Percentiles rank a stretch among this genome's conserved stretches.
phyloP scores from a whole-genome alignment of 2,797 vertebrate genomes.

The Labroides dimidiatus region DNA sequence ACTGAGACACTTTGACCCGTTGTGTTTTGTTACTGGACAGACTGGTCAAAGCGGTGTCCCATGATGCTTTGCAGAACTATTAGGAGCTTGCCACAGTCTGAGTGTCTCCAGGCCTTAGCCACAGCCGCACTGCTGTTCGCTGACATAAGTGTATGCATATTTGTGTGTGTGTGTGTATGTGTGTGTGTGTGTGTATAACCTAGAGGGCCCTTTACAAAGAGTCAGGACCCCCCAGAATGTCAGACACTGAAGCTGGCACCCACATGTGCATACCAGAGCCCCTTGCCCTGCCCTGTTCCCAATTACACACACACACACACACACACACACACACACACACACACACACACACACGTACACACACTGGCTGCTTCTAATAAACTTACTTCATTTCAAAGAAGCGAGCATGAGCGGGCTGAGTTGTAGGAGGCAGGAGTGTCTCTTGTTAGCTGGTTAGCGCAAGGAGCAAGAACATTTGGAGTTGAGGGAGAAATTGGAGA shows the following conservation, averaged over 20 bases:
- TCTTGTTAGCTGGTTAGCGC: conserved; percentile 82
- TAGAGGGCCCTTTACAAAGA: conserved; percentile 59
- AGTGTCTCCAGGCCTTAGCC: conserved; percentile 73
- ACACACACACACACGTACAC: conserved; percentile 38
- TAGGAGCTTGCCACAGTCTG: conserved; percentile 73
- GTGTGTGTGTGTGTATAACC: conserved; percentile 26
- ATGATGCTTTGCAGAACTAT: conserved; percentile 75
- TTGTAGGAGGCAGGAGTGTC: conserved; percentile 63
- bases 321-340: conserved; percentile 36
- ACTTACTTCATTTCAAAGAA: conserved; percentile 74
- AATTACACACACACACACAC: conserved; percentile 64
- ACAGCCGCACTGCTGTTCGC: conserved; percentile 51
- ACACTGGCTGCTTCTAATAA: conserved; percentile 82
- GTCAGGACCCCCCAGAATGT: conserved; percentile 77
- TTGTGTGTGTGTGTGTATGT: conserved; percentile 32
- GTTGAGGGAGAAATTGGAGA: background rate
- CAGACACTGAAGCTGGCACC: conserved; percentile 81
- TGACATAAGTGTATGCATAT: conserved; percentile 47
- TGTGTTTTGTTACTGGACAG: conserved; percentile 53
- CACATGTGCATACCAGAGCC: conserved; percentile 86
- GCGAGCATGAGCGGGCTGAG: conserved; percentile 40
- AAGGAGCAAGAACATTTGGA: conserved; percentile 85
- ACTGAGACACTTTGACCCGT: conserved; percentile 43
- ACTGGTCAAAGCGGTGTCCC: conserved; percentile 69
- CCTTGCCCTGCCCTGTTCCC: conserved; percentile 70